Percentiles rank a stretch among this genome's conserved stretches.
phyloP scores from a whole-genome alignment of 2,113 vertebrate genomes.

The Cheirogaleus medius region DNA sequence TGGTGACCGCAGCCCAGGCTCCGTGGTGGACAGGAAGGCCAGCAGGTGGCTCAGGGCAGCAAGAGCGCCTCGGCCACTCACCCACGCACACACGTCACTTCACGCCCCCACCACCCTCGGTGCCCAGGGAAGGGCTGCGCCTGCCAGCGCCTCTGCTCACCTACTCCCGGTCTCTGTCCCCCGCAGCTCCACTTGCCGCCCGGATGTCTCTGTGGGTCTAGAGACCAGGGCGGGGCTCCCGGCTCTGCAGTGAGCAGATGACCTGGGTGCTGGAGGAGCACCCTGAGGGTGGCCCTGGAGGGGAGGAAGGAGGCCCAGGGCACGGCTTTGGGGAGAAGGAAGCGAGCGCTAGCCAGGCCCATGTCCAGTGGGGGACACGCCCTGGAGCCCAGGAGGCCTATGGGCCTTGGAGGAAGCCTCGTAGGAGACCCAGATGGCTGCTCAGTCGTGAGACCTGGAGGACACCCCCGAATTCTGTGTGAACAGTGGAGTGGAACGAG shows the following conservation, averaged over 20 bases:
- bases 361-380: rapidly evolving
- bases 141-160: neutral
- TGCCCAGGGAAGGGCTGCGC: rapidly evolving
- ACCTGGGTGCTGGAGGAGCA: neutral
- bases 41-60: too few species aligned
- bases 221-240: neutral
- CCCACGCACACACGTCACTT: neutral
- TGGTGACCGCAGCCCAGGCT: neutral
- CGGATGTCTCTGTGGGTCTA: neutral
- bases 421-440: neutral
- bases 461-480: neutral
- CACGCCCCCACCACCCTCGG: neutral
- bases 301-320: neutral
- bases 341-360: too few species aligned
- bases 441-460: neutral
- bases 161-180: neutral
- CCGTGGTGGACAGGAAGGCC: rapidly evolving
- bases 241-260: neutral
- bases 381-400: neutral
- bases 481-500: rapidly evolving
- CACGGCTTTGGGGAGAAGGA: neutral
- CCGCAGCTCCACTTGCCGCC: neutral
- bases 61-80: neutral
- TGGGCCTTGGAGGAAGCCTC: neutral
- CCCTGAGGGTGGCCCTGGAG: neutral